Conservation (phyloP, 2,797 vertebrate genomes). For the Hoplostethus mediterraneus region DNA sequence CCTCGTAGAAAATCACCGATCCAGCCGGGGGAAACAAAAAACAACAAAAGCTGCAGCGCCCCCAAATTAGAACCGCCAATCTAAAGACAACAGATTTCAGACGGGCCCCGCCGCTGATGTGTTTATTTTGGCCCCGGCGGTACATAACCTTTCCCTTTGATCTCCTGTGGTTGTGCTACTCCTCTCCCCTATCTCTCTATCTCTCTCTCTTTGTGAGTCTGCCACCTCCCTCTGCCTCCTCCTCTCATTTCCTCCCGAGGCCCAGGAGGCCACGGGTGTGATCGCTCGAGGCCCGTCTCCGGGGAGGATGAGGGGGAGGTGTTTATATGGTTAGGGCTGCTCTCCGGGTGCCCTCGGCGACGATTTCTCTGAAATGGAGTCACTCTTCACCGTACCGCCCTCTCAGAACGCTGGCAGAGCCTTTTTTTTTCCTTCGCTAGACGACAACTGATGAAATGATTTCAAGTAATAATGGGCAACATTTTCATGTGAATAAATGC, state of each 20-base stretch:
- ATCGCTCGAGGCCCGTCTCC: slow-evolving; percentile 65
- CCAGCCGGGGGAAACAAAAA: slow-evolving; percentile 25
- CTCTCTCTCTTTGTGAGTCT: slow-evolving; percentile 67
- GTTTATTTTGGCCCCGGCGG: slow-evolving; percentile 74
- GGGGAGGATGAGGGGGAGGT: slow-evolving; percentile 79
- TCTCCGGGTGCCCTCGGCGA: slow-evolving; percentile 81
- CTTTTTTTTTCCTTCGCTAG: too few relatives aligned
- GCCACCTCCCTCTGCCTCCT: slow-evolving; percentile 66
- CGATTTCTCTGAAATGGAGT: slow-evolving; percentile 53
- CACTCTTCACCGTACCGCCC: slow-evolving; percentile 17
- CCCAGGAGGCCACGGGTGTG: slow-evolving; percentile 76
- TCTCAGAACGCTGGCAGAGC: too few relatives aligned
- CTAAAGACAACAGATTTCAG: slow-evolving; percentile 71
- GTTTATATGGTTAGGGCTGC: slow-evolving; percentile 81
- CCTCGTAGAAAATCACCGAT: slow-evolving; percentile 33
- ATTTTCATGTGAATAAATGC: too few relatives aligned
- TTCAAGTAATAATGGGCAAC: too few relatives aligned
- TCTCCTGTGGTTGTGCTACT: slow-evolving; percentile 59
- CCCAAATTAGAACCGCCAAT: slow-evolving; percentile 71
- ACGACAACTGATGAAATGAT: too few relatives aligned
- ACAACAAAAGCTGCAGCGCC: slow-evolving; percentile 43
- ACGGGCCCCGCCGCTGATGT: slow-evolving; percentile 52
- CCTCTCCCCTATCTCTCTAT: slow-evolving; percentile 73
- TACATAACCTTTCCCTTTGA: slow-evolving; percentile 72
- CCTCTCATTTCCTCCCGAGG: slow-evolving; percentile 80